These are phyloP conservation scores for Microplitis manilae DNA, from an alignment of 2,888 invertebrate genomes.

Conservation along the genomic window DNA sequence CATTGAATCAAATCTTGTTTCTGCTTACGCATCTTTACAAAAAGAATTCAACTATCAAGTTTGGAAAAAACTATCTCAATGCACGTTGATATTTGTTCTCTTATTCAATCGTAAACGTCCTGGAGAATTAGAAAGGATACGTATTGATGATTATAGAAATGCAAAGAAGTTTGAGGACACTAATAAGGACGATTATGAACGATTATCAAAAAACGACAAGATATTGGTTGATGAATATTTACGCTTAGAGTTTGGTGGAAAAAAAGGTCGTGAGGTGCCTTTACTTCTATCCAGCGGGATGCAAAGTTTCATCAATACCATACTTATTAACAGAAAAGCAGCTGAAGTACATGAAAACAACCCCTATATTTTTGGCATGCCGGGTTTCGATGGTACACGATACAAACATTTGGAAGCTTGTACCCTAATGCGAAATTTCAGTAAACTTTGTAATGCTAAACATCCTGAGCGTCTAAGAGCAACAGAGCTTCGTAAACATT, in stretches of 20 bases:
- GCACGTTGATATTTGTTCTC: constrained; percentile 17
- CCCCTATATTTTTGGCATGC: constrained; percentile 40
- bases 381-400: constrained; percentile 25
- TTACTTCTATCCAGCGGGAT: constrained; percentile 33
- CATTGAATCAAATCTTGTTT: background rate
- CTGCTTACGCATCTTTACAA: background rate
- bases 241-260: constrained; percentile 29
- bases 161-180: constrained; percentile 3
- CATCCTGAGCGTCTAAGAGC: constrained; percentile 39
- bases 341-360: constrained; percentile 33
- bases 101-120: constrained; percentile 33
- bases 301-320: constrained; percentile 13
- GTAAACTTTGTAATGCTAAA: constrained; percentile 32
- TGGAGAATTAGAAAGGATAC: constrained; percentile 31
- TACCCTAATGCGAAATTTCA: constrained; percentile 28
- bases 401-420: constrained; percentile 33
- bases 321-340: constrained; percentile 18
- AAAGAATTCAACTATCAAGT: background rate
- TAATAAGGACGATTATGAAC: constrained; percentile 8
- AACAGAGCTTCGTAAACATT: constrained; percentile 36
- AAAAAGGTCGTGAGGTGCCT: constrained; percentile 29
- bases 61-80: constrained; percentile 27
- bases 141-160: constrained; percentile 19
- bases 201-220: constrained; percentile 26
- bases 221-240: constrained; percentile 24